Base-by-base conservation (phyloP, 2,797 vertebrate genomes). In the Loris lydekkerianus region DNA sequence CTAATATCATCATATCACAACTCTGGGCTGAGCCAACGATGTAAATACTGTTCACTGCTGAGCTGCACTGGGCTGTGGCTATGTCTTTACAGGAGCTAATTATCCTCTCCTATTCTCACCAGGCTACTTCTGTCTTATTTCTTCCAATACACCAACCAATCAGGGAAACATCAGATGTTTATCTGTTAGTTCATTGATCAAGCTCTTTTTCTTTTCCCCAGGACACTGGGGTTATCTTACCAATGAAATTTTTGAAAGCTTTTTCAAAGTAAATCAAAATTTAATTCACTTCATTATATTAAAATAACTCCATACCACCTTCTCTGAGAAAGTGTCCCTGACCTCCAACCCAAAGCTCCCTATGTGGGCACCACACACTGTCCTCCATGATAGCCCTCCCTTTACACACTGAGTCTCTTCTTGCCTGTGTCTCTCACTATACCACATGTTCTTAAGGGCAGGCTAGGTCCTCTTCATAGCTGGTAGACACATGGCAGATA, bases 241-340 rank as follows among this genome's bases (percentile, higher is more conserved):
- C 70, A 49, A 40, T 56, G 65, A 93, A 72, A 78, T 89, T 94
- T 56, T 91, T 85, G 67, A 86, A 89, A 89, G 67, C 20, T 83
- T 95, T 87, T 80, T 95, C 58, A 94, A 69, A 78, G 76, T 72
- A 91, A 95, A 85, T 60, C 21, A 56, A 89, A 92, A 49, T 78
- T 65, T 40, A 34, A n/a, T 91, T 88, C 34, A 8, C 80, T 80
- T 82, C 60, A 20, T 60, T 8, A 10, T 72, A 31, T 92, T 89
- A 93, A 58, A 69, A 60, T 76, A 61, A 88, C 49, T 78, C 31
- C 11, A 5, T 31, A 49, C 15, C 0, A 1, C 7, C 13, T 49
- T 65, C 37, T 65, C 46, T 40, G 83, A 29, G 37, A 69, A 80
- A 40, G 13, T 46, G 37, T 78, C 60, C 13, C 29, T 49, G 76